These are phyloP conservation scores for Tribolium castaneum DNA, from an alignment of 1,140 invertebrate genomes.

Conservation along the genomic window DNA sequence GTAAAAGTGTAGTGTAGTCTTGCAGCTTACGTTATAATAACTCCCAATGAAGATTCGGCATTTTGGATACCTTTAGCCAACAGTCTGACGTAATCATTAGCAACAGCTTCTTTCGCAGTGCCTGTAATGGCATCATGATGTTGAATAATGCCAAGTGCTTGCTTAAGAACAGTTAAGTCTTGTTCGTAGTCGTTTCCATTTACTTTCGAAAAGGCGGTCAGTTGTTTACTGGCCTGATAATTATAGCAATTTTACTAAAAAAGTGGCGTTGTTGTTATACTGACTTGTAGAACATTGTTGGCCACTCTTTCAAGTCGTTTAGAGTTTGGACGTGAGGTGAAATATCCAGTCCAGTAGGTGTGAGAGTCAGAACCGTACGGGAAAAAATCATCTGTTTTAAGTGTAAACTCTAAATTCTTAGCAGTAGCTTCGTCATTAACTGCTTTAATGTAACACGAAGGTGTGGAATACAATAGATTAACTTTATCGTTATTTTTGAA, in stretches of 20 bases:
- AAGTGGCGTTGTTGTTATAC: not conserved
- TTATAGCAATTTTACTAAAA: not conserved
- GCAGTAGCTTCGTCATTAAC: conserved; percentile 62
- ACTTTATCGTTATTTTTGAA: conserved; percentile 10
- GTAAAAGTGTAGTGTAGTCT: not conserved
- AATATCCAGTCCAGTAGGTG: conserved; percentile 87
- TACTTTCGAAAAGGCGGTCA: not conserved
- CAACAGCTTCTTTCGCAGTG: conserved; percentile 80
- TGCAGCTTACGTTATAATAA: not conserved
- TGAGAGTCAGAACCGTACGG: conserved; percentile 79
- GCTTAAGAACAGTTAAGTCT: conserved; percentile 54
- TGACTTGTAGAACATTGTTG: conserved; percentile 72
- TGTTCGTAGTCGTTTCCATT: not conserved
- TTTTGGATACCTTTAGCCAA: conserved; percentile 69
- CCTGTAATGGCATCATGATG: conserved; percentile 77
- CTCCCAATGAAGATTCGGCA: not conserved
- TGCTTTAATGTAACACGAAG: conserved; percentile 79
- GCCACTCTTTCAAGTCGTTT: conserved; percentile 74
- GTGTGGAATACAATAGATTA: conserved; percentile 82
- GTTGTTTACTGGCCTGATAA: conserved; percentile 12
- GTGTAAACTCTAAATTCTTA: not conserved
- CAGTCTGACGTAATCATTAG: conserved; percentile 77
- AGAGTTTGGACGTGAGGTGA: conserved; percentile 77
- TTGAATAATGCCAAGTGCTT: conserved; percentile 73
- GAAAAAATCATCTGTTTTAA: conserved; percentile 78